Base-by-base conservation (phyloP, 2,888 invertebrate species). In the Hydriomena furcata region DNA sequence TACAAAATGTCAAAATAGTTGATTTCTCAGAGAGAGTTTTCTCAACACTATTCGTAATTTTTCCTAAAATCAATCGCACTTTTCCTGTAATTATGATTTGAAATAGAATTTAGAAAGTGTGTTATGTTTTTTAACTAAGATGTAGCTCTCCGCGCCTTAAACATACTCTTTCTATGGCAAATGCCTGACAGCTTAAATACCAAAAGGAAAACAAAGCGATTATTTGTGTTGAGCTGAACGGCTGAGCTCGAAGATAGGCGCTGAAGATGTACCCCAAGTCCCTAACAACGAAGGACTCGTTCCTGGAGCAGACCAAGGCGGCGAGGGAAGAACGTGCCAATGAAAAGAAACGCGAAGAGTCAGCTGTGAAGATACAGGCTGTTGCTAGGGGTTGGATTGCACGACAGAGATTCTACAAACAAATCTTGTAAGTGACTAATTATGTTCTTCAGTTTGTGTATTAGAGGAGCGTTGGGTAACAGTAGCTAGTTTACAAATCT, bases 231-330 rank as follows among this genome's bases (percentile, higher is more conserved):
- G 51, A 21, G 23, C 7, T 32, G 23, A 24, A 25, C 10, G 8
- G 23, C 5, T 20, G 13, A 17, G 40, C 20, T 66, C 56, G 61
- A 52, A 56, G 62, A 48, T 40, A 53, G 51, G 28, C 48, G 12
- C 60, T 52, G 32, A 76, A 76, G 59, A 90, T 90, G 90, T 90
- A 82, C 74, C 73, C 87, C 7, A 84, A 84, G 63, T 75, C 80
- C n/a, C 60, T 73, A 43, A 84, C 94, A 65, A 92, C 93, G 66
- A 96, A 95, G 81, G 93, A 93, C 65, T 92, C 91, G 63, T 98
- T 98, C 82, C 91, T 98, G 71, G 96, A 97, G 80, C 96, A 97
- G 77, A 96, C 96, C 2, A 98, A 98, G 83, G 95, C 95, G 20
- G 97, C 98, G 7, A 92, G 98, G 52, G 96, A 97, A 77, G 97